A percentile compares a stretch with the other conserved stretches of the same genome.
Evolutionary conservation across 2,113 vertebrate species (phyloP).

Genomic region (Sardina pilchardus): DNA sequence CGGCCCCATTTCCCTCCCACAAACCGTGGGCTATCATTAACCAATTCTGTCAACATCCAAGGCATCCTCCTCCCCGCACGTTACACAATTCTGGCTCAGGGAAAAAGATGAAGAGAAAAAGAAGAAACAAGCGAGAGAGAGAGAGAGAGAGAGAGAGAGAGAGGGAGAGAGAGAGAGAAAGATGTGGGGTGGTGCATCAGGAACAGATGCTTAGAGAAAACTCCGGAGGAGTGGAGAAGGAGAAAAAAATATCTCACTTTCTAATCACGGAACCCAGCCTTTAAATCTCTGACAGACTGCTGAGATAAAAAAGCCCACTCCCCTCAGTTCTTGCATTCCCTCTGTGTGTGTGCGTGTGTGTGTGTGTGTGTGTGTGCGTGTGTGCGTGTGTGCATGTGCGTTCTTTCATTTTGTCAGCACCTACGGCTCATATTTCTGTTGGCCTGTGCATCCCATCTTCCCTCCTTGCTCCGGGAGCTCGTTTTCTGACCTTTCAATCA

Average conservation of each 20-base stretch:
- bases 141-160: conserved; percentile 23
- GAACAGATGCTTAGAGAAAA: not conserved
- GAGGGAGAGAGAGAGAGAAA: not conserved
- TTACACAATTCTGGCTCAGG: conserved; percentile 26
- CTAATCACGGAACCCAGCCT: conserved; percentile 67
- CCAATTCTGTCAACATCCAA: conserved; percentile 40
- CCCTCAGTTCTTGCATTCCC: not conserved
- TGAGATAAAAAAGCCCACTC: not conserved
- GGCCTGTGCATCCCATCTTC: not conserved
- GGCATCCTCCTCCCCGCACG: conserved; percentile 23
- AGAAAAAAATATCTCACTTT: conserved; percentile 43
- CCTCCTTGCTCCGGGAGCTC: not conserved
- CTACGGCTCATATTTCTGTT: not conserved
- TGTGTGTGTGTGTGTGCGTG: not conserved
- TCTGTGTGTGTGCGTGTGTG: not conserved
- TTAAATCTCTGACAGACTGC: conserved; percentile 44
- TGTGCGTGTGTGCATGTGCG: not conserved
- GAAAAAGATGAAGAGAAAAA: conserved; percentile 22
- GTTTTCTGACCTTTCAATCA: not conserved
- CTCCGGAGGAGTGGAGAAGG: not conserved
- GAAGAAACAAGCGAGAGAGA: not conserved
- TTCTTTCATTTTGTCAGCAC: not conserved
- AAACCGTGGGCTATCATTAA: conserved; percentile 36
- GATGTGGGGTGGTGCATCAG: not conserved
- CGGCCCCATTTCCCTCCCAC: conserved; percentile 20